Evolutionary conservation across 2,113 vertebrate species (phyloP).

Genomic region (Serilophus lunatus): DNA sequence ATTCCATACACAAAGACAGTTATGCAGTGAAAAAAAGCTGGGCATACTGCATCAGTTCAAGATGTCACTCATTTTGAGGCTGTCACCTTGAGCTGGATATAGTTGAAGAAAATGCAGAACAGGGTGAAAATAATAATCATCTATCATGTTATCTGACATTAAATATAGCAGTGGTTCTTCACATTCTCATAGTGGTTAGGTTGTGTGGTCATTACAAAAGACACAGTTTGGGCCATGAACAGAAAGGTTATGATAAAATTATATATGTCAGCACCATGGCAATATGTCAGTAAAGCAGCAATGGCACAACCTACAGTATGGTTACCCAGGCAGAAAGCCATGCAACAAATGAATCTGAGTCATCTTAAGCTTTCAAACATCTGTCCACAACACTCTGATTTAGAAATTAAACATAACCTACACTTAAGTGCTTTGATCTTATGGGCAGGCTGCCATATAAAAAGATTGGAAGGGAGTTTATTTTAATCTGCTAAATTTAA

Average conservation of each 20-base stretch:
- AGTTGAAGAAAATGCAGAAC: not conserved
- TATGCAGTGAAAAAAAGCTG: not conserved
- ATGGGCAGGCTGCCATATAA: slow-evolving; percentile 49
- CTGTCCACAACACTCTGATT: slow-evolving; percentile 67
- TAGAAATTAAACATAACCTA: slow-evolving; percentile 73
- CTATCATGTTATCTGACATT: not conserved
- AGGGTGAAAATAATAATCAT: not conserved
- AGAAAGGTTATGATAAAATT: slow-evolving; percentile 18
- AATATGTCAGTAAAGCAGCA: slow-evolving; percentile 32
- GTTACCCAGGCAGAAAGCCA: slow-evolving; percentile 70
- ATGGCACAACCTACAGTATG: not conserved
- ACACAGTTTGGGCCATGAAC: not conserved
- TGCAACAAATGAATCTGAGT: slow-evolving; percentile 60
- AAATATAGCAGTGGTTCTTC: not conserved
- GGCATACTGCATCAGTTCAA: not conserved
- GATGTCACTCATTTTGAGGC: not conserved
- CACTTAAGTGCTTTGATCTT: slow-evolving; percentile 69
- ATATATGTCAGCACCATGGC: not conserved
- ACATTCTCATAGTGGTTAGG: not conserved
- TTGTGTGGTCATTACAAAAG: not conserved
- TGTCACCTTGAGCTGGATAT: not conserved
- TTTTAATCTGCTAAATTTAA: slow-evolving; percentile 68
- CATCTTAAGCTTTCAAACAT: slow-evolving; percentile 69
- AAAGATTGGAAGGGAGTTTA: slow-evolving; percentile 65
- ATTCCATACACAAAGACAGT: not conserved